Conservation (phyloP, 2,797 vertebrate genomes). For the Mastacembelus armatus region DNA sequence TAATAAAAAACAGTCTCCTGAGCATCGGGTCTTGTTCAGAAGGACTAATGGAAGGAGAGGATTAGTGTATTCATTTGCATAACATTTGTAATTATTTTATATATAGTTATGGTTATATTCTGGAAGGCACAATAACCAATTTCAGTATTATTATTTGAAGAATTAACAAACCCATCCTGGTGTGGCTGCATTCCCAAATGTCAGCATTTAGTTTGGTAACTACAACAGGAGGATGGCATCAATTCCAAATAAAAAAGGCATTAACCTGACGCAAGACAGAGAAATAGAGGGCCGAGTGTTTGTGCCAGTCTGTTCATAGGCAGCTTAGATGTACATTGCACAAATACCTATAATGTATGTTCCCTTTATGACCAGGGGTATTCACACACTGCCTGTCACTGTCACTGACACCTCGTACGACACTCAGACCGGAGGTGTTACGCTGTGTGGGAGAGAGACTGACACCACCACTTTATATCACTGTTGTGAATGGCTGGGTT, state of each 20-base stretch:
- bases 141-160: too few relatives aligned
- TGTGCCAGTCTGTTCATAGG: not conserved
- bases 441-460: conserved; percentile 59
- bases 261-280: not conserved
- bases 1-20: too few relatives aligned
- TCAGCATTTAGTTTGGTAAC: too few relatives aligned
- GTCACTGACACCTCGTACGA: conserved; percentile 70
- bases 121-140: too few relatives aligned
- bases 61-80: not conserved
- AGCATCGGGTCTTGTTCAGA: too few relatives aligned
- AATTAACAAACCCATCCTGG: too few relatives aligned
- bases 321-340: not conserved
- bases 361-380: conserved; percentile 13
- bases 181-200: too few relatives aligned
- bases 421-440: conserved; percentile 75
- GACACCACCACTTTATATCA: conserved; percentile 79
- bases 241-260: not conserved
- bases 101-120: too few relatives aligned
- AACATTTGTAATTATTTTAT: too few relatives aligned
- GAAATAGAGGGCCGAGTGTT: not conserved
- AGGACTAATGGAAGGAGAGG: not conserved
- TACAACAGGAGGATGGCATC: too few relatives aligned
- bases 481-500: conserved; percentile 64
- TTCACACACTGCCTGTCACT: conserved; percentile 55
- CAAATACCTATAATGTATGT: conserved; percentile 8